Percentiles rank a stretch among this genome's conserved stretches.
phyloP scores from a whole-genome alignment of 1,140 invertebrate genomes.

The fruit fly (Drosophila melanogaster) region DNA sequence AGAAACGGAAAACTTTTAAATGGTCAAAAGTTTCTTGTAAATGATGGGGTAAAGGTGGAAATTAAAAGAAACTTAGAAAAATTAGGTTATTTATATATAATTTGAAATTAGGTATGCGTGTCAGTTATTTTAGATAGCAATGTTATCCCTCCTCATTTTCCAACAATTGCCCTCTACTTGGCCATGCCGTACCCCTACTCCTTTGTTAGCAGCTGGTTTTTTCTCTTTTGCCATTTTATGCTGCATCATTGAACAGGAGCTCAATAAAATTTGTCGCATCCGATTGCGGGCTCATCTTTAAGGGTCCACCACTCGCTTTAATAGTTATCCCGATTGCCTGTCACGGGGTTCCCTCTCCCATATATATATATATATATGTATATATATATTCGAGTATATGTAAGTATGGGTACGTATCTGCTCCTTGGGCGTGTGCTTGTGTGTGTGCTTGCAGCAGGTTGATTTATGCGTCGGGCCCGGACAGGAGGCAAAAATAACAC shows the following conservation, averaged over 20 bases:
- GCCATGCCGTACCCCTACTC: too few species aligned
- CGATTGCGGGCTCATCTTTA: conserved; percentile 51
- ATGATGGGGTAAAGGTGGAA: conserved; percentile 35
- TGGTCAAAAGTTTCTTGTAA: conserved; percentile 57
- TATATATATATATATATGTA: background rate
- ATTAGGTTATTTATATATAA: too few species aligned
- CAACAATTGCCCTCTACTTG: too few species aligned
- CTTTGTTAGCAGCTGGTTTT: too few species aligned
- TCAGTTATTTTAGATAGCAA: background rate
- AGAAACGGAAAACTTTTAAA: conserved; percentile 61
- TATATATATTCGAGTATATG: too few species aligned
- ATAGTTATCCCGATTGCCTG: conserved; percentile 56
- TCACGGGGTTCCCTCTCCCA: conserved; percentile 23
- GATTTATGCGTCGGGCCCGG: conserved; percentile 68
- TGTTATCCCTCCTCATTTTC: too few species aligned
- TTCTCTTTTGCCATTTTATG: conserved; percentile 2
- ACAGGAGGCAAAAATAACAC: conserved; percentile 72
- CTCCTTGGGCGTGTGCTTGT: conserved; percentile 25
- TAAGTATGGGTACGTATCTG: background rate
- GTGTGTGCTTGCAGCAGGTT: conserved; percentile 58
- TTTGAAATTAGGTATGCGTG: too few species aligned
- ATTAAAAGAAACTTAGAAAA: too few species aligned
- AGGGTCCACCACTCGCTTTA: conserved; percentile 46
- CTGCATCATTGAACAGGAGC: conserved; percentile 48
- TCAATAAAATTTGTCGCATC: conserved; percentile 57